Conservation (phyloP, 2,113 vertebrate genomes). For the Carassius gibelio region DNA sequence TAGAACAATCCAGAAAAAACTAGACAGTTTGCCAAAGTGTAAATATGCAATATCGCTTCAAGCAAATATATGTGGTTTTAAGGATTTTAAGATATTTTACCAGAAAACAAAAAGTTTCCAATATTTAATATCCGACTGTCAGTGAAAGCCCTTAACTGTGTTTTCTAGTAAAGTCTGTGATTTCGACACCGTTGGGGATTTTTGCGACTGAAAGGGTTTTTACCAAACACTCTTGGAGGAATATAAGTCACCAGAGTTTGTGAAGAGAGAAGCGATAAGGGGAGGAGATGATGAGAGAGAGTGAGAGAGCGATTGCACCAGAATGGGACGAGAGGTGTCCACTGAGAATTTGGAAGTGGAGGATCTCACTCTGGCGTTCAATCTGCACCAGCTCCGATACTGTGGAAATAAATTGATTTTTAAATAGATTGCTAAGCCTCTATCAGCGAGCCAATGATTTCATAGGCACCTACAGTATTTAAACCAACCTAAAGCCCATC, state of each 20-base stretch:
- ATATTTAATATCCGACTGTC: slow-evolving; percentile 22
- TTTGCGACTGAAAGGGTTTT: slow-evolving; percentile 47
- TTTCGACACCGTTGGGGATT: slow-evolving; percentile 39
- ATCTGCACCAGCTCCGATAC: slow-evolving; percentile 71
- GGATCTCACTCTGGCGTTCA: slow-evolving; percentile 70
- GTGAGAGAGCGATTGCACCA: slow-evolving; percentile 50
- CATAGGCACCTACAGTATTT: slow-evolving; percentile 65
- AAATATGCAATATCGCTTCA: background rate
- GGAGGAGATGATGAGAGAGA: slow-evolving; percentile 55
- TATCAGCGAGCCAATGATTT: slow-evolving; percentile 70
- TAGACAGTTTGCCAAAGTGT: background rate
- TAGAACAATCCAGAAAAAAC: background rate
- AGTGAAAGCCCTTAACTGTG: slow-evolving; percentile 15
- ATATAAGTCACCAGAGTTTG: slow-evolving; percentile 62
- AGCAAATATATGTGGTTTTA: no score
- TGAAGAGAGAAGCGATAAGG: slow-evolving; percentile 66
- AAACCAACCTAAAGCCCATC: slow-evolving; percentile 67
- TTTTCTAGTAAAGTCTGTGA: slow-evolving; percentile 28
- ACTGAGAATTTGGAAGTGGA: slow-evolving; percentile 65
- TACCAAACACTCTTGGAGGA: slow-evolving; percentile 48
- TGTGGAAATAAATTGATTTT: slow-evolving; percentile 76
- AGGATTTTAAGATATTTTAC: no score
- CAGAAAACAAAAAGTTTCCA: background rate
- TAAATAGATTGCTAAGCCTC: slow-evolving; percentile 76
- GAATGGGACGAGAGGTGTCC: slow-evolving; percentile 63